phyloP scores from a whole-genome alignment of 2,888 invertebrate genomes.

The Drosophila nr. fundita region DNA sequence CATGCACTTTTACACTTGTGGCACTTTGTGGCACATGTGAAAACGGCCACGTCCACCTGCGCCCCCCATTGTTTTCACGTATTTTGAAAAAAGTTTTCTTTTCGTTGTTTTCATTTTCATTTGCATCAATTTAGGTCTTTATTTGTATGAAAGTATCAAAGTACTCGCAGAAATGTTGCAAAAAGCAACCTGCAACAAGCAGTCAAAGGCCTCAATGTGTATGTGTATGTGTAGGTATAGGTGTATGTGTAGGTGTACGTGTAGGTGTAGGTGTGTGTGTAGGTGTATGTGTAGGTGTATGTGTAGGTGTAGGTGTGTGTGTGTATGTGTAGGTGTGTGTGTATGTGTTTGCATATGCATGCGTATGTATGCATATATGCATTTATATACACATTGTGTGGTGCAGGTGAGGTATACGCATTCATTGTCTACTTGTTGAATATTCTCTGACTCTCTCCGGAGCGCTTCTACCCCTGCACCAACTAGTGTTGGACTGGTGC shows the following conservation, averaged over 20 bases:
- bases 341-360: not conserved
- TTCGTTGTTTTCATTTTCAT: constrained; percentile 24
- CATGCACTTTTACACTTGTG: constrained; percentile 45
- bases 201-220: not conserved
- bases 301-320: no score
- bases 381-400: not conserved
- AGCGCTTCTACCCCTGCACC: not conserved
- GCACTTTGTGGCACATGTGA: constrained; percentile 28
- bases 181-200: not conserved
- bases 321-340: not conserved
- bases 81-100: constrained; percentile 11
- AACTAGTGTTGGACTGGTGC: not conserved
- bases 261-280: not conserved
- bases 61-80: constrained; percentile 35
- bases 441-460: not conserved
- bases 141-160: constrained; percentile 15
- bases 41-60: constrained; percentile 38
- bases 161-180: constrained; percentile 11
- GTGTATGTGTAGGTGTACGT: not conserved
- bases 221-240: not conserved
- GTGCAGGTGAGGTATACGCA: not conserved
- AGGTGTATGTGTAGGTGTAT: not conserved
- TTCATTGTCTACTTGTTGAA: not conserved
- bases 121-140: constrained; percentile 27
- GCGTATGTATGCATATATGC: no score